These are phyloP conservation scores for Glaucidium brasilianum DNA, from an alignment of 2,113 vertebrate genomes.

Conservation along the genomic window DNA sequence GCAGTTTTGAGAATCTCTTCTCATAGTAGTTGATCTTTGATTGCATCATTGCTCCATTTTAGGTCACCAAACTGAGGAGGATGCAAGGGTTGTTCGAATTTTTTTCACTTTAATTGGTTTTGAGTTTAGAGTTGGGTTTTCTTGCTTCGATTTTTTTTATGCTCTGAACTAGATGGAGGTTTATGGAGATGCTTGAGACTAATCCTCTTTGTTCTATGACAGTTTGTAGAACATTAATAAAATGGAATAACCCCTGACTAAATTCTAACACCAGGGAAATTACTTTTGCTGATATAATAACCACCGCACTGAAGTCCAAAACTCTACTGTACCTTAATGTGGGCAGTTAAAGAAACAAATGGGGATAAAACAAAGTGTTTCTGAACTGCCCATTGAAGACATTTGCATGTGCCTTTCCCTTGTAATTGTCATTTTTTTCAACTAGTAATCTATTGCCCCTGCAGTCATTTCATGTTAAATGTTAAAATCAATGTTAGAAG, in stretches of 20 bases:
- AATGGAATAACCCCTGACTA: constrained; percentile 24
- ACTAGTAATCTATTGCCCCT: constrained; percentile 8
- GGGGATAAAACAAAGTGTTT: constrained; percentile 48
- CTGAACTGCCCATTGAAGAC: constrained; percentile 46
- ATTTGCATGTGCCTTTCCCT: constrained; percentile 67
- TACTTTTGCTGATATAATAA: constrained; percentile 26
- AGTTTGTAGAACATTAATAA: neutral
- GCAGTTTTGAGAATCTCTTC: neutral
- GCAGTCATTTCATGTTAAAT: constrained; percentile 30
- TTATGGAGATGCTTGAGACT: neutral
- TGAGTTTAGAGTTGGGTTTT: neutral
- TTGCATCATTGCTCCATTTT: neutral
- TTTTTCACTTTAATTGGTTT: neutral
- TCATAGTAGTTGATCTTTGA: neutral
- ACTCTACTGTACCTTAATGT: constrained; percentile 43
- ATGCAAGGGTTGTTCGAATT: neutral
- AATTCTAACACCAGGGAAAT: constrained; percentile 42
- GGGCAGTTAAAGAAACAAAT: constrained; percentile 45
- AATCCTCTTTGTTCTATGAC: neutral
- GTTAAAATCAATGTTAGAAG: constrained; percentile 10
- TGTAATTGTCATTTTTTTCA: constrained; percentile 28
- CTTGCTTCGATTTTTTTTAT: neutral
- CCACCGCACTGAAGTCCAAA: constrained; percentile 47
- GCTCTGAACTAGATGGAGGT: neutral
- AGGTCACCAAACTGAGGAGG: neutral